A percentile compares a stretch with the other conserved stretches of the same genome.
phyloP scores from a whole-genome alignment of 2,113 vertebrate genomes.

The Pogonocichla stellata region DNA sequence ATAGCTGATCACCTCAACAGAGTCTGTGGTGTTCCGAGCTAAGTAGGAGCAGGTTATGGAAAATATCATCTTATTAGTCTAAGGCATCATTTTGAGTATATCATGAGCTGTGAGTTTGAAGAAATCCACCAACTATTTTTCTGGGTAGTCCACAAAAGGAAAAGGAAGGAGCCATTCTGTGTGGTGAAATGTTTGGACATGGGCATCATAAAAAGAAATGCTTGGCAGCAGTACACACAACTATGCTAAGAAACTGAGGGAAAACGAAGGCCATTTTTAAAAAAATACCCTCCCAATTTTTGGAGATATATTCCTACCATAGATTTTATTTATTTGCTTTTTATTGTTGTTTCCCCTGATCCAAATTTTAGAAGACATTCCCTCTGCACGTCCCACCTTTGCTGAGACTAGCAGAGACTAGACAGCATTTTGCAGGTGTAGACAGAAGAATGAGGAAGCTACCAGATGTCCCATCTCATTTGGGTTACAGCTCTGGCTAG shows the following conservation, averaged over 20 bases:
- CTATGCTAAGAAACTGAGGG: neutral
- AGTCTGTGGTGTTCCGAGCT: neutral
- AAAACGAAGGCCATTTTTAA: neutral
- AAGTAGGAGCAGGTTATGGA: neutral
- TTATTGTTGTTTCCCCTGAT: neutral
- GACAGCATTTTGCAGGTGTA: neutral
- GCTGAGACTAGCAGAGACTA: neutral
- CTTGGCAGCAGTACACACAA: neutral
- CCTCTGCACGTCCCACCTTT: fast-evolving
- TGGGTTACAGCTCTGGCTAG: neutral
- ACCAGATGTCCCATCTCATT: neutral
- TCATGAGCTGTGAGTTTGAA: neutral
- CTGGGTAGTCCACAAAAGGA: neutral
- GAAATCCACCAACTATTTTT: neutral
- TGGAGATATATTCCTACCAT: neutral
- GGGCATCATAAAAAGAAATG: neutral
- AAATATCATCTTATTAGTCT: neutral
- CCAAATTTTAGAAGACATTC: neutral
- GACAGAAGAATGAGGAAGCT: neutral
- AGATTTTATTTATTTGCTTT: neutral
- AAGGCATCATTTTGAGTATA: neutral
- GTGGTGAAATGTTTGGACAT: neutral
- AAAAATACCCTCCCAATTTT: neutral
- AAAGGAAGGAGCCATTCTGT: neutral
- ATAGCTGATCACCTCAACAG: neutral